These are phyloP conservation scores for Beris morrisii DNA, from an alignment of 2,888 invertebrate genomes.

Conservation along the genomic window DNA sequence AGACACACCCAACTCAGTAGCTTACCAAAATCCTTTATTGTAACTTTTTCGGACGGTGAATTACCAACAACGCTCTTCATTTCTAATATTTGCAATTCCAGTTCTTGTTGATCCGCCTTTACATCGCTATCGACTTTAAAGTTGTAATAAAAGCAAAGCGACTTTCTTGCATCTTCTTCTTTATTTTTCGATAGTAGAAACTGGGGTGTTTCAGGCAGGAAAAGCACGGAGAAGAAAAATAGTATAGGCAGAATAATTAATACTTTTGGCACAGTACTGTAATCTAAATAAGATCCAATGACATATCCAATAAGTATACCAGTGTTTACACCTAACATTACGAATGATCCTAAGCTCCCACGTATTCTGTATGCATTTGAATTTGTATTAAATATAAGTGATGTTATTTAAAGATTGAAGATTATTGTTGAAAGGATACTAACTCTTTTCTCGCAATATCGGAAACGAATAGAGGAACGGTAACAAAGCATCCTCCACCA, in stretches of 20 bases:
- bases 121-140: neutral
- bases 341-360: slow-evolving; percentile 36
- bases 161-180: slow-evolving; percentile 33
- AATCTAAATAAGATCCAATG: slow-evolving; percentile 37
- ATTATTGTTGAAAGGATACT: slow-evolving; percentile 36
- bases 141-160: slow-evolving; percentile 38
- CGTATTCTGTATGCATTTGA: slow-evolving; percentile 33
- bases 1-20: neutral
- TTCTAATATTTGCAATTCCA: slow-evolving; percentile 28
- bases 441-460: slow-evolving; percentile 53
- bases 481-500: slow-evolving; percentile 50
- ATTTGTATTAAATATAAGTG: neutral
- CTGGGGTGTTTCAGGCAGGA: slow-evolving; percentile 40
- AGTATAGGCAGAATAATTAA: slow-evolving; percentile 33
- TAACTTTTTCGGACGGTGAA: slow-evolving; percentile 6
- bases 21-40: slow-evolving; percentile 38
- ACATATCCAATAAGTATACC: slow-evolving; percentile 38
- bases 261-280: slow-evolving; percentile 35
- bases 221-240: slow-evolving; percentile 30
- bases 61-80: slow-evolving; percentile 19
- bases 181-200: slow-evolving; percentile 33
- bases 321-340: slow-evolving; percentile 34
- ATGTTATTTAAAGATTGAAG: neutral
- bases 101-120: slow-evolving; percentile 1
- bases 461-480: slow-evolving; percentile 51